Evolutionary conservation across 1,140 invertebrate genomes (phyloP).

Genomic region (Meloidogyne hapla): DNA sequence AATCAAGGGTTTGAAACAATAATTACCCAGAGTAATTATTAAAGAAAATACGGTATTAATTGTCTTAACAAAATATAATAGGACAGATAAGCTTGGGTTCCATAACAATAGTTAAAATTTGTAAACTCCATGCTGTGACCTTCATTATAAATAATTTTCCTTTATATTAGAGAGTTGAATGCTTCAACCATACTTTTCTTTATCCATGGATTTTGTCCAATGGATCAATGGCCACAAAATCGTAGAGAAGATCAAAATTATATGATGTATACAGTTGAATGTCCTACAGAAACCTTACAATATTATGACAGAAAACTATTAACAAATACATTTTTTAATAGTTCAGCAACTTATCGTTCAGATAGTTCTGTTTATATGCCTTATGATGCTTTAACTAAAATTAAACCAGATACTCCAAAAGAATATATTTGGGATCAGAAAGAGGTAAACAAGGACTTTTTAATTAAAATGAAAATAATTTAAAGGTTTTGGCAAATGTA

Average conservation of each 20-base stretch:
- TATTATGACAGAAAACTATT: neutral
- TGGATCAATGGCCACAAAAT: neutral
- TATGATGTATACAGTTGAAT: constrained; percentile 15
- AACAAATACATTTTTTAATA: constrained; percentile 16
- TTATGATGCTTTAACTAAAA: constrained; percentile 11
- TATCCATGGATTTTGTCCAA: neutral
- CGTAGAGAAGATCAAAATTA: constrained; percentile 1
- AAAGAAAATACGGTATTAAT: no score
- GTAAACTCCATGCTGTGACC: no score
- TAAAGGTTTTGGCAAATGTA: neutral
- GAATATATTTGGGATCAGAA: constrained; percentile 5
- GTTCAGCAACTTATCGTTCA: constrained; percentile 20
- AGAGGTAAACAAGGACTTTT: constrained; percentile 4
- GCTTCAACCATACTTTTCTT: constrained; percentile 10
- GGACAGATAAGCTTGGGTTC: no score
- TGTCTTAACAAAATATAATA: no score
- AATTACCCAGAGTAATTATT: no score
- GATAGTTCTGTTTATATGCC: constrained; percentile 20
- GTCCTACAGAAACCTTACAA: neutral
- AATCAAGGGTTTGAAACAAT: no score
- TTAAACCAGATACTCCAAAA: neutral
- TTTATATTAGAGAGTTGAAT: neutral
- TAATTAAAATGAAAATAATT: no score
- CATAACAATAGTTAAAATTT: no score
- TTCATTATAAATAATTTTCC: neutral